Conservation (phyloP, 2,888 invertebrate species). For the Agriopis marginaria region DNA sequence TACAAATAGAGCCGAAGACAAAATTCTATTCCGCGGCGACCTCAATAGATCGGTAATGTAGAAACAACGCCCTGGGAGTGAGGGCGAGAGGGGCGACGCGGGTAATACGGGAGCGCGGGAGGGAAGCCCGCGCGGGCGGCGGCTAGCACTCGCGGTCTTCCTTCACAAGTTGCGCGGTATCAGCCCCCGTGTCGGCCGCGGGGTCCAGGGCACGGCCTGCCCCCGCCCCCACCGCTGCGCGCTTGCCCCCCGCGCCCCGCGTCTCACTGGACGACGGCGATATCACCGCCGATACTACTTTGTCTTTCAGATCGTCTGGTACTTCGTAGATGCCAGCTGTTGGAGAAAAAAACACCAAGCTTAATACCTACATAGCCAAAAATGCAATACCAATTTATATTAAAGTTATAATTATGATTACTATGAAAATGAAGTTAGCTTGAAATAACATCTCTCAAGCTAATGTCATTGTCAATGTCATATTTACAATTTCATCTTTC, state of each 20-base stretch:
- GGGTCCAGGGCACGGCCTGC: constrained; percentile 94
- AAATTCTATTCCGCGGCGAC: constrained; percentile 16
- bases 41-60: constrained; percentile 16
- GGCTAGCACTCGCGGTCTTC: constrained; percentile 90
- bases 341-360: neutral
- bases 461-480: no score
- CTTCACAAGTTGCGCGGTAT: constrained; percentile 95
- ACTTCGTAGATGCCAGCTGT: constrained; percentile 92
- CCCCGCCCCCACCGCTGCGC: constrained; percentile 72
- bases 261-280: constrained; percentile 94
- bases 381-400: no score
- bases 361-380: no score
- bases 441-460: no score
- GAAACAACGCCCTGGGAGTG: constrained; percentile 18
- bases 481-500: no score
- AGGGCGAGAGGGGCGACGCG: constrained; percentile 33
- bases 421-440: no score
- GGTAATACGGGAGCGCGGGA: constrained; percentile 10
- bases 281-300: constrained; percentile 90
- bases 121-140: constrained; percentile 28
- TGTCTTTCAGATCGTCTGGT: constrained; percentile 91
- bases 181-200: constrained; percentile 94
- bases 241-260: constrained; percentile 88
- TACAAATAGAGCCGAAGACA: neutral
- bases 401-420: no score